Percentiles rank a stretch among this genome's conserved stretches.
Evolutionary conservation across 2,888 invertebrate genomes (phyloP).

Genomic region (Heliconius aoede): DNA sequence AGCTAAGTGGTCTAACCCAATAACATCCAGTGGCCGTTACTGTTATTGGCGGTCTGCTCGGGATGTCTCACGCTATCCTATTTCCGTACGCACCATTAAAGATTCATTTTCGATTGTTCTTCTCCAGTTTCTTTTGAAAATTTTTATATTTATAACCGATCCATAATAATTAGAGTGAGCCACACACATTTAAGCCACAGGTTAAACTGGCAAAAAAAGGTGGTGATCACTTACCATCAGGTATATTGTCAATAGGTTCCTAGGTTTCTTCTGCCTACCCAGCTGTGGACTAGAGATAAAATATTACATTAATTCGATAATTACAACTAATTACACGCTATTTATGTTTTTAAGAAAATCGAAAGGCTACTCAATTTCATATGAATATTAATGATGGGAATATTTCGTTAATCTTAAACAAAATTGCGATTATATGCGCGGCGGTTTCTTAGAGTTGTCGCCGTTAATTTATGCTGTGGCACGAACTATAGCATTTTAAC

Average conservation of each 20-base stretch:
- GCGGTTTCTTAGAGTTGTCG: constrained; percentile 78
- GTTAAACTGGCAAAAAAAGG: too few relatives aligned
- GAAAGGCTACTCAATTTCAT: constrained; percentile 63
- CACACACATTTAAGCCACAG: too few relatives aligned
- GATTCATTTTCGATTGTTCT: constrained; percentile 19
- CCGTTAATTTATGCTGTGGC: constrained; percentile 79
- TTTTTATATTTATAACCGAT: background rate
- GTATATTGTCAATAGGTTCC: too few relatives aligned
- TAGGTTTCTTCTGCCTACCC: too few relatives aligned
- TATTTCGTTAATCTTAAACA: constrained; percentile 80
- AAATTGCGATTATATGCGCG: constrained; percentile 81
- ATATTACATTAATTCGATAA: too few relatives aligned
- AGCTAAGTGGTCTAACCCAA: constrained; percentile 42
- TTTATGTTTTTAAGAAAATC: constrained; percentile 59
- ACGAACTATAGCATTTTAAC: constrained; percentile 84
- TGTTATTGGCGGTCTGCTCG: constrained; percentile 56
- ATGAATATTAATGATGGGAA: constrained; percentile 74
- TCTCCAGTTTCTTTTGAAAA: background rate
- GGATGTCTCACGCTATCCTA: constrained; percentile 49
- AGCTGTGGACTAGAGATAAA: too few relatives aligned
- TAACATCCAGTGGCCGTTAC: constrained; percentile 56
- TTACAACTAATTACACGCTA: background rate
- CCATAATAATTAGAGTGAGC: too few relatives aligned
- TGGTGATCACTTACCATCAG: too few relatives aligned
- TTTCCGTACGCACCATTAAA: constrained; percentile 43